A percentile compares a stretch with the other conserved stretches of the same genome.
These are phyloP conservation scores for Salpingus planirostris DNA, from an alignment of 2,888 invertebrate species.

Conservation along the genomic window DNA sequence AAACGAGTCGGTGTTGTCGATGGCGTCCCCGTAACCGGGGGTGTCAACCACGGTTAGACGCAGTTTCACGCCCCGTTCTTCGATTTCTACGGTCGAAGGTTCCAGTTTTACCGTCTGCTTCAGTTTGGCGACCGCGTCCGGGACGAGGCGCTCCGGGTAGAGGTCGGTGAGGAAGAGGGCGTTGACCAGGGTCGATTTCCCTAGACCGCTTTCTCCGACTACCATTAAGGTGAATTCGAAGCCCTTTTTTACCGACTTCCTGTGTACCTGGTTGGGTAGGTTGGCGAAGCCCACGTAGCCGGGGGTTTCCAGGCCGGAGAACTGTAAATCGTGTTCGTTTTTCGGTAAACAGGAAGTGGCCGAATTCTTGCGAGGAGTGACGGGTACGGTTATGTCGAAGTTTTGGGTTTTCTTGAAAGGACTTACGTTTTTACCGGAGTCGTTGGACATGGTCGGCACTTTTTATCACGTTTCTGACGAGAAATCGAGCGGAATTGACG, in stretches of 20 bases:
- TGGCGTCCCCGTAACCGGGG: slow-evolving; percentile 92
- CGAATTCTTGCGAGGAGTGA: slow-evolving; percentile 1
- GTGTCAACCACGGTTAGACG: slow-evolving; percentile 92
- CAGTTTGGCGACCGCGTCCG: slow-evolving; percentile 83
- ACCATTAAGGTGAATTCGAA: slow-evolving; percentile 98
- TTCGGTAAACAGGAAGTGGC: slow-evolving; percentile 7
- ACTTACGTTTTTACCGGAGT: slow-evolving; percentile 53
- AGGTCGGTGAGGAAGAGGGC: slow-evolving; percentile 90
- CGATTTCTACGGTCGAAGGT: slow-evolving; percentile 93
- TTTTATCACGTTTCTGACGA: too few relatives aligned
- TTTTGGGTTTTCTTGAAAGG: slow-evolving; percentile 1
- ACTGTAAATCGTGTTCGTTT: slow-evolving; percentile 47
- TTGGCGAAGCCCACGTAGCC: slow-evolving; percentile 93
- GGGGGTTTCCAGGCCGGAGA: slow-evolving; percentile 75
- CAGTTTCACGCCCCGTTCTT: slow-evolving; percentile 89
- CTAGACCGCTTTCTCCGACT: slow-evolving; percentile 73
- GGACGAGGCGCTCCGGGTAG: slow-evolving; percentile 86
- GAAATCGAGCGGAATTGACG: too few relatives aligned
- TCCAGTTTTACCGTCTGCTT: slow-evolving; percentile 90
- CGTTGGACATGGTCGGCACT: slow-evolving; percentile 50
- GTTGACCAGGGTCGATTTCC: slow-evolving; percentile 93
- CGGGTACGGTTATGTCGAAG: too few relatives aligned
- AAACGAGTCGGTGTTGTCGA: slow-evolving; percentile 90
- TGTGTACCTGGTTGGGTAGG: slow-evolving; percentile 91
- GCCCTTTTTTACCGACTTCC: slow-evolving; percentile 95